Evolutionary conservation across 2,888 invertebrate genomes (phyloP), one percentile per base, ranked within the genome.

Genomic region (Doris montereyensis): DNA sequence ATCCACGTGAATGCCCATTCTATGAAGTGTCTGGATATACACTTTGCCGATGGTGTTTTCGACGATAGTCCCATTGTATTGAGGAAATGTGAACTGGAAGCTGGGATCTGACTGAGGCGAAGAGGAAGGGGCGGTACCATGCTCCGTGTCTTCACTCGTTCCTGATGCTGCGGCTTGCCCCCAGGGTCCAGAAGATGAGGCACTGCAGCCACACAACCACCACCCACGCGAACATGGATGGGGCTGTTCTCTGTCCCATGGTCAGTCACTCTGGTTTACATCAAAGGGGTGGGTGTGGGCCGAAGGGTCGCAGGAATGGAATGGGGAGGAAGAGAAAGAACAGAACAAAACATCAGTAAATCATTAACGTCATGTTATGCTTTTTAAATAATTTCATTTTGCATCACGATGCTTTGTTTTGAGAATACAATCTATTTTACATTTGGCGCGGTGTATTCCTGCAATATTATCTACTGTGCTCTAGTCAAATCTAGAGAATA

Each of bases 1-100:
- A 52, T 91, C 89, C 81, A 95, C 90, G 81, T 91, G 92, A 83
- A 97, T 95, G 82, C 97, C 98, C 93, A 97, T 96, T 85, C 95
- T 95, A 8, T 85, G 82, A 86, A 95, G 94, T 78, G 95, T 94
- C 81, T 93, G 93, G 21, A 92, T 90, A 92, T 95, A 96, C n/a
- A 96, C 96, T 91, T 96, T 96, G 81, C 96, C 96, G 0, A 86
- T 81, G 13, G 89, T 86, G 78, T 88, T 89, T 83, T 90, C 90
- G 30, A 82, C 80, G 68, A 90, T 88, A 34, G 88, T 87, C 24
- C 86, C 89, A 84, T 90, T 89, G 85, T 90, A 90, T 0, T 74
- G n/a, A 26, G 81, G 71, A 35, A 87, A 85, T n/a, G 90, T 89
- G 83, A 90, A 90, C 17, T 41, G 5, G 8, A 41, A 41, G 5